These are phyloP conservation scores for Pandion haliaetus DNA, from an alignment of 2,113 vertebrate species.

Conservation along the genomic window DNA sequence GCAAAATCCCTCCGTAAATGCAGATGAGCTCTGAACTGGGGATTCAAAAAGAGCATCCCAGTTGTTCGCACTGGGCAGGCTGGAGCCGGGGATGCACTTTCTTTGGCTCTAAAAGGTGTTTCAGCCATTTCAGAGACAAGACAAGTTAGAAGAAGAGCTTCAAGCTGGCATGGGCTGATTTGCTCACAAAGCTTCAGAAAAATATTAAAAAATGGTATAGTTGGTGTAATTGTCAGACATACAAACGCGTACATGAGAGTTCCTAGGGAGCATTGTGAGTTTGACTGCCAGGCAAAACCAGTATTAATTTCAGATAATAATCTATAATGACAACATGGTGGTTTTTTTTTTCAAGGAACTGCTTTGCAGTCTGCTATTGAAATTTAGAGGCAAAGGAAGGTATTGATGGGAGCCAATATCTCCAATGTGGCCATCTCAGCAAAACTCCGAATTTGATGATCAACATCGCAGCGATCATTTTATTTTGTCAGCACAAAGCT, in stretches of 20 bases:
- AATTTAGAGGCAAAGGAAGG: background rate
- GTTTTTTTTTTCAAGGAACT: background rate
- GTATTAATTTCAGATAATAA: background rate
- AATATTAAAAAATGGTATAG: background rate
- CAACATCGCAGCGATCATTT: background rate
- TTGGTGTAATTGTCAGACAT: background rate
- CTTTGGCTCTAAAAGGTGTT: background rate
- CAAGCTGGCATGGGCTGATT: background rate
- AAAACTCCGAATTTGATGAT: background rate
- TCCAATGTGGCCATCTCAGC: background rate
- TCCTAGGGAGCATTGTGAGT: background rate
- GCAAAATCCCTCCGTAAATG: background rate
- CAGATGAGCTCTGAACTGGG: background rate
- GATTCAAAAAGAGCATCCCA: background rate
- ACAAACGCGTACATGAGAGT: background rate
- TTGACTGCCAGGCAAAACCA: background rate
- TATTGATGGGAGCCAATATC: background rate
- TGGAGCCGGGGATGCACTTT: background rate
- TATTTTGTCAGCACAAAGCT: background rate
- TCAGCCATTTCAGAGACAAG: background rate
- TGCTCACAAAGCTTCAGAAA: background rate
- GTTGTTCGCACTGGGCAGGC: background rate
- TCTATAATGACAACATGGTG: background rate
- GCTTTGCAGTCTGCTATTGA: background rate
- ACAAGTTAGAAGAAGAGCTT: background rate